These are phyloP conservation scores for Epicauta chinensis DNA, from an alignment of 1,140 invertebrate species.

Conservation along the genomic window DNA sequence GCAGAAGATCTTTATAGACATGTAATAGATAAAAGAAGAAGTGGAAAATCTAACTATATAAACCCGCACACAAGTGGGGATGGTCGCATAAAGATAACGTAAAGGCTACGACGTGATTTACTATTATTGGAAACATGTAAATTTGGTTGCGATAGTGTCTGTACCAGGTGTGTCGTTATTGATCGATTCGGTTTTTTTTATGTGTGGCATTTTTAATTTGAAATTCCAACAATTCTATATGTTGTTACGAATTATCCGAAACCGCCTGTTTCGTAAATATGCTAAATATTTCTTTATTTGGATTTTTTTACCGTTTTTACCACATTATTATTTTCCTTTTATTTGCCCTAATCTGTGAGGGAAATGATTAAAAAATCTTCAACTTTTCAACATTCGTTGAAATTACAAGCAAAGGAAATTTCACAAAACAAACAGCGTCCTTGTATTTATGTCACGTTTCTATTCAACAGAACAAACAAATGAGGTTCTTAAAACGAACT, in stretches of 20 bases:
- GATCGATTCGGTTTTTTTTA: slow-evolving; percentile 6
- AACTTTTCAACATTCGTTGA: too few species aligned
- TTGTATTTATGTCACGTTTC: slow-evolving; percentile 8
- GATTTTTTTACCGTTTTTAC: too few species aligned
- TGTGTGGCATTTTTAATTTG: slow-evolving; percentile 11
- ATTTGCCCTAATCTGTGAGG: too few species aligned
- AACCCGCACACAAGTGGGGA: slow-evolving; percentile 20
- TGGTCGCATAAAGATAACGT: slow-evolving; percentile 19
- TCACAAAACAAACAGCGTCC: neutral
- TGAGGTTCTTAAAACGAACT: slow-evolving; percentile 7
- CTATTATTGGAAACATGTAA: slow-evolving; percentile 25
- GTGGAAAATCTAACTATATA: slow-evolving; percentile 11
- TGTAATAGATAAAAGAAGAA: too few species aligned
- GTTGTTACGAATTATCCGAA: too few species aligned
- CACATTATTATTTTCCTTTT: too few species aligned
- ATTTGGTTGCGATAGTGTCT: slow-evolving; percentile 16
- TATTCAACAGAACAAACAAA: slow-evolving; percentile 5
- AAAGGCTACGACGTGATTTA: slow-evolving; percentile 22
- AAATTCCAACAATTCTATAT: slow-evolving; percentile 4
- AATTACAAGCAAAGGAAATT: too few species aligned
- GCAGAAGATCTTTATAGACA: too few species aligned
- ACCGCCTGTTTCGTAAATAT: too few species aligned
- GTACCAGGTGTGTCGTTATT: slow-evolving; percentile 16
- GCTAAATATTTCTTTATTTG: too few species aligned
- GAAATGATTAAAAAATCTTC: too few species aligned